Conservation (phyloP, 2,888 invertebrate species). For the Lasioglossum morio region DNA sequence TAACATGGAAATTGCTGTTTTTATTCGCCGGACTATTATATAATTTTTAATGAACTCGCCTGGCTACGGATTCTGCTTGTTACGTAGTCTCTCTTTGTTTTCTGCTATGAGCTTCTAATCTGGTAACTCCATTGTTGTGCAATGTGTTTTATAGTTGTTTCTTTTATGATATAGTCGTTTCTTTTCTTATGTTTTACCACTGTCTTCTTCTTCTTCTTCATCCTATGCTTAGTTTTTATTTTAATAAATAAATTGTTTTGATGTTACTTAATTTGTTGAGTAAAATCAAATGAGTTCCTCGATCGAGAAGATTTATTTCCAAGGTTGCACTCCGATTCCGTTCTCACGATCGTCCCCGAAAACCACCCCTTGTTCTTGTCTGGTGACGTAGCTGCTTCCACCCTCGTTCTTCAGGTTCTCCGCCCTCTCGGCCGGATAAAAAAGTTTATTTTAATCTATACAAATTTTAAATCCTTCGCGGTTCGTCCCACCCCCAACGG, state of each 20-base stretch:
- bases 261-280: too few relatives aligned
- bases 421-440: constrained; percentile 75
- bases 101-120: background rate
- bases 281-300: background rate
- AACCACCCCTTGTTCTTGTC: constrained; percentile 36
- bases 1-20: background rate
- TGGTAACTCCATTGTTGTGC: background rate
- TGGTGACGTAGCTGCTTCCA: constrained; percentile 55
- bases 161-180: background rate
- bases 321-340: constrained; percentile 46
- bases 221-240: too few relatives aligned
- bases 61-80: background rate
- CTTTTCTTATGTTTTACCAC: background rate
- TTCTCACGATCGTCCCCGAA: constrained; percentile 31
- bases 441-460: constrained; percentile 83
- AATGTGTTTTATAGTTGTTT: background rate
- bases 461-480: constrained; percentile 79
- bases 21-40: background rate
- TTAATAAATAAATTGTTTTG: too few relatives aligned
- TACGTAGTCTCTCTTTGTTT: background rate
- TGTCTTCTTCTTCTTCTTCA: too few relatives aligned
- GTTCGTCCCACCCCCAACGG: constrained; percentile 45
- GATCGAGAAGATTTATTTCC: background rate
- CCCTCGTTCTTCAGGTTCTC: constrained; percentile 27
- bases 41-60: background rate